Evolutionary conservation across 2,113 vertebrate genomes (phyloP), one percentile per base, ranked within the genome.

Genomic region (Poecile atricapillus): DNA sequence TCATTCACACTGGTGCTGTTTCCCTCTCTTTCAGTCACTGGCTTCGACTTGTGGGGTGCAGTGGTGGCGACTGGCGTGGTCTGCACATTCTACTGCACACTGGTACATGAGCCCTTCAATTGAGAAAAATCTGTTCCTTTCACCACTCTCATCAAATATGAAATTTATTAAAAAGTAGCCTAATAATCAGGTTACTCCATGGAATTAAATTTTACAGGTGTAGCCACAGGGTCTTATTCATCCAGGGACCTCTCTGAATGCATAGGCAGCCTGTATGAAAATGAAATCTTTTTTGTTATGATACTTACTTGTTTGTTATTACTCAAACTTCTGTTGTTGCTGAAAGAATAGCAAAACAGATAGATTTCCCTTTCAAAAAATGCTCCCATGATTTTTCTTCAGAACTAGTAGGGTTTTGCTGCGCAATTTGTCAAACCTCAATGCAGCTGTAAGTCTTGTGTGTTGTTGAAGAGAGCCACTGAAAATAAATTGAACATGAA

Each of bases 61-160:
- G 98, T 99, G 63, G 94, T 99, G 65, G 98, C 98, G 1, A 99
- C 98, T 4, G 99, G 99, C 2, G 77, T 98, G 41, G 98, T 99
- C 83, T 99, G 99, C 53, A 99, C 98, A 21, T 99, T 99, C 96
- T 99, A 99, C 97, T 99, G 99, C 87, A 98, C 99, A 3, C 49
- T 99, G 98, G 99, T 99, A 98, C 0, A 98, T 94, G n/a, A 84
- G 52, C 31, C 24, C 22, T 28, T 78, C 2, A 11, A 64, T 62
- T 88, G 44, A 77, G 55, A 81, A 60, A 50, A 74, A 20, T 15
- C 22, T n/a, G 11, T 68, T 71, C 39, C 33, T 67, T 65, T 89
- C 59, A 78, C 37, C 15, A 31, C 22, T 84, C 12, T 24, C 60
- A 75, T 68, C 7, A 79, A 90, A 76, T 18, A 20, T 0, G 9